Percentiles rank a stretch among this genome's conserved stretches.
phyloP scores from a whole-genome alignment of 2,113 vertebrate genomes.

The Baryphthengus martii region DNA sequence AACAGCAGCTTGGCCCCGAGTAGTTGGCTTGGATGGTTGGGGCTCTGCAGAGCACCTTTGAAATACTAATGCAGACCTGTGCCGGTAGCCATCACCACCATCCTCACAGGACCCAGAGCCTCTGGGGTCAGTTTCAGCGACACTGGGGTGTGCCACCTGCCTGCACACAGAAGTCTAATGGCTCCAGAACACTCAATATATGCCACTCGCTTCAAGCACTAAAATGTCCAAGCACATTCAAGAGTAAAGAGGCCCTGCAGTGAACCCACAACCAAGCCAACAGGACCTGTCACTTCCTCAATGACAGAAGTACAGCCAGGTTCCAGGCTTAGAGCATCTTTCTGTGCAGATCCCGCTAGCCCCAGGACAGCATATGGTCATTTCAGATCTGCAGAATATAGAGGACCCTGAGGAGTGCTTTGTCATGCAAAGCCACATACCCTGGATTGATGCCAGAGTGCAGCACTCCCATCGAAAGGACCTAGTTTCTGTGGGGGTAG shows the following conservation, averaged over 20 bases:
- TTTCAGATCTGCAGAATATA: not conserved
- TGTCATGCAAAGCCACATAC: not conserved
- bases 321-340: not conserved
- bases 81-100: not conserved
- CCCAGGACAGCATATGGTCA: not conserved
- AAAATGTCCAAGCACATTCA: no score
- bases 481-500: not conserved
- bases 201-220: not conserved
- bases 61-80: not conserved
- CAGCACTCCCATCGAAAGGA: not conserved
- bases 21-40: no score
- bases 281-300: not conserved
- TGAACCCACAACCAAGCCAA: not conserved
- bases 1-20: not conserved
- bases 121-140: not conserved
- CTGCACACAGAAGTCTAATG: not conserved
- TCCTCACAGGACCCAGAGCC: not conserved
- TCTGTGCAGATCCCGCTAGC: not conserved
- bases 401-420: not conserved
- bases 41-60: not conserved
- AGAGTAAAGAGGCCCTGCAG: not conserved
- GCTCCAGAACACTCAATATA: not conserved
- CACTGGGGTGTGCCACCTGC: fast-evolving
- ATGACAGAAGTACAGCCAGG: not conserved
- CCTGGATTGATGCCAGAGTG: not conserved